Percentiles rank a stretch among this genome's conserved stretches.
These are phyloP conservation scores for Liodrosophila aerea DNA, from an alignment of 2,888 invertebrate species.

Conservation along the genomic window DNA sequence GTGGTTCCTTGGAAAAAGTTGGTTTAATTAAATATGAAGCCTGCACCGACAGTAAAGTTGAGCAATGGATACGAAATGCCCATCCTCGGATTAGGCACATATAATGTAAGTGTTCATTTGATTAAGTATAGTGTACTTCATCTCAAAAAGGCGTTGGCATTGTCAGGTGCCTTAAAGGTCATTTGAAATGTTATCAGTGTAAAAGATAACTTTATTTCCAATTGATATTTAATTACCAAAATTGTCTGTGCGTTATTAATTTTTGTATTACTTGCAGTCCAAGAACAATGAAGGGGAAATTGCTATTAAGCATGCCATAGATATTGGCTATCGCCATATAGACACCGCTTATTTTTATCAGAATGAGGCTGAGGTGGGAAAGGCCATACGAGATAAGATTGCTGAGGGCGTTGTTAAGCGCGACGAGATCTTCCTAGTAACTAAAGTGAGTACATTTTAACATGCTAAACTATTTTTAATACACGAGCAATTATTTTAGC, in stretches of 20 bases:
- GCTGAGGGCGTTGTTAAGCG: constrained; percentile 86
- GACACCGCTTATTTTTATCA: constrained; percentile 86
- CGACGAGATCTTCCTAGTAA: constrained; percentile 87
- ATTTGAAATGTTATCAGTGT: no score
- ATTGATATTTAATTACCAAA: neutral
- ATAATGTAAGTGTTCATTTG: constrained; percentile 81
- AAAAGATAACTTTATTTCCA: neutral
- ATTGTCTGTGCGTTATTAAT: neutral
- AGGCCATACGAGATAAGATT: constrained; percentile 85
- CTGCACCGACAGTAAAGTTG: constrained; percentile 83
- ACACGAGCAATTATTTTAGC: no score
- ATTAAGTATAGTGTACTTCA: no score
- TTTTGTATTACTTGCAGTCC: constrained; percentile 83
- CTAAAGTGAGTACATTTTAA: constrained; percentile 77
- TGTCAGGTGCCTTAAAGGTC: no score
- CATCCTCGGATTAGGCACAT: constrained; percentile 86
- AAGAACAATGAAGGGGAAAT: constrained; percentile 86
- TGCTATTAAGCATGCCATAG: constrained; percentile 88
- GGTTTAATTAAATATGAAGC: constrained; percentile 43
- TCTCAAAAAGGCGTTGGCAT: no score
- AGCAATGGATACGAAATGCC: constrained; percentile 86
- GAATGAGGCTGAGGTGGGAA: constrained; percentile 88
- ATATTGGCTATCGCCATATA: constrained; percentile 89
- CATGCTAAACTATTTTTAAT: rapidly evolving
- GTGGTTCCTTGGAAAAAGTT: neutral